These are phyloP conservation scores for Penaeus vannamei DNA, from an alignment of 1,140 invertebrate species.

Conservation along the genomic window DNA sequence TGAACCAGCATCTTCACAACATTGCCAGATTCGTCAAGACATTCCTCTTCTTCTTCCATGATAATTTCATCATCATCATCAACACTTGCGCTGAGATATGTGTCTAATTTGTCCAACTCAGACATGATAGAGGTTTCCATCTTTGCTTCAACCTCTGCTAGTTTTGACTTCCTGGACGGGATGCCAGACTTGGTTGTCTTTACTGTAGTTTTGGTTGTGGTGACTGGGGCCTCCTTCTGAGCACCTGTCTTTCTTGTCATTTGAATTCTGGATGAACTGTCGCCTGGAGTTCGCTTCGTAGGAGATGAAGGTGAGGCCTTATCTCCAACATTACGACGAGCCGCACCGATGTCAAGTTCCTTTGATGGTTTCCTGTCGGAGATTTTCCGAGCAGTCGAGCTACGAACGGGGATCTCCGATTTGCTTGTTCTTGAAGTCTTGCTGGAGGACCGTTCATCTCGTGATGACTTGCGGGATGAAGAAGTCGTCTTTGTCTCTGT, in stretches of 20 bases:
- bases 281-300: slow-evolving; percentile 48
- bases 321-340: slow-evolving; percentile 13
- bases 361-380: slow-evolving; percentile 54
- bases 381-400: slow-evolving; percentile 47
- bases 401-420: slow-evolving; percentile 65
- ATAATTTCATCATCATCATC: slow-evolving; percentile 62
- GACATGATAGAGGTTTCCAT: slow-evolving; percentile 59
- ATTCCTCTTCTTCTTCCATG: slow-evolving; percentile 66
- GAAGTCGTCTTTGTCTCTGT: slow-evolving; percentile 34
- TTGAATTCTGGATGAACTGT: slow-evolving; percentile 18
- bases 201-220: slow-evolving; percentile 50
- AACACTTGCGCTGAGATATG: slow-evolving; percentile 54
- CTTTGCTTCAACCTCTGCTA: slow-evolving; percentile 50
- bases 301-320: slow-evolving; percentile 59
- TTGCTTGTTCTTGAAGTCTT: slow-evolving; percentile 49
- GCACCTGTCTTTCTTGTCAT: slow-evolving; percentile 43
- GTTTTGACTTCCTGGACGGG: slow-evolving; percentile 32
- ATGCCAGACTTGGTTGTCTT: slow-evolving; percentile 7
- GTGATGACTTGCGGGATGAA: slow-evolving; percentile 28
- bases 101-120: slow-evolving; percentile 61
- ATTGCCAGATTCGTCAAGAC: slow-evolving; percentile 62
- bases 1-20: slow-evolving; percentile 66
- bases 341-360: slow-evolving; percentile 47
- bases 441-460: slow-evolving; percentile 46
- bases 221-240: slow-evolving; percentile 57